phyloP scores from a whole-genome alignment of 1,140 invertebrate genomes.

The Heliconius melpomene region DNA sequence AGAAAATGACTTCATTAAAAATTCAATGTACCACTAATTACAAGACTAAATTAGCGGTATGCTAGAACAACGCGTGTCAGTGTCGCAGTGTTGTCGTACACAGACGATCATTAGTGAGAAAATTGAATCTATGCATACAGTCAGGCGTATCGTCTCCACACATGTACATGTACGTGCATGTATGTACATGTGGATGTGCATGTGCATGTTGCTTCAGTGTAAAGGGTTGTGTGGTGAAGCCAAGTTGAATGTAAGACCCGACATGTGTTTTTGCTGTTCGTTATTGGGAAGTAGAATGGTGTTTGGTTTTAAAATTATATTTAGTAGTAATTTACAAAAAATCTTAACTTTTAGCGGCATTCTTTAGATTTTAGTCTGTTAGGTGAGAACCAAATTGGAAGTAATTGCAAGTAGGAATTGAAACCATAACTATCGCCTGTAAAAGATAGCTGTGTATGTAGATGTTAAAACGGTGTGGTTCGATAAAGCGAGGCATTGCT shows the following conservation, averaged over 20 bases:
- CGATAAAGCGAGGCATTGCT: too few relatives aligned
- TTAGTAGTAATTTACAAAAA: too few relatives aligned
- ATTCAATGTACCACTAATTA: slow-evolving; percentile 1
- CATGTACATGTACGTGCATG: not conserved
- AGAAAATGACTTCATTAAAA: not conserved
- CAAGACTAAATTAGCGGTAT: slow-evolving; percentile 1
- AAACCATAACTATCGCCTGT: too few relatives aligned
- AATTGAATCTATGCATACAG: slow-evolving; percentile 7
- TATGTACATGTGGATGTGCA: not conserved
- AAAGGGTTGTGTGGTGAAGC: not conserved
- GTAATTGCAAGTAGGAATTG: too few relatives aligned
- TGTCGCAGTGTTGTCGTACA: slow-evolving; percentile 14
- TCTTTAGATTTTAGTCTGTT: too few relatives aligned
- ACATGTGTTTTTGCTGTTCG: not conserved
- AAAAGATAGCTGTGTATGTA: too few relatives aligned
- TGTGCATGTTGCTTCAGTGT: not conserved
- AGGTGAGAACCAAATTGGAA: too few relatives aligned
- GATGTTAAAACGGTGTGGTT: too few relatives aligned
- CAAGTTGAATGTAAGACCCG: not conserved
- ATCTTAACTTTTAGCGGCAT: too few relatives aligned
- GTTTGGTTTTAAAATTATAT: too few relatives aligned
- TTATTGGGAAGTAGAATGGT: not conserved
- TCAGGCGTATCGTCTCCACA: not conserved
- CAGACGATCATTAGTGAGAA: slow-evolving; percentile 13
- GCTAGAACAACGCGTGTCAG: slow-evolving; percentile 11